These are phyloP conservation scores for Nematolebias whitei DNA, from an alignment of 2,113 vertebrate genomes.

Conservation along the genomic window DNA sequence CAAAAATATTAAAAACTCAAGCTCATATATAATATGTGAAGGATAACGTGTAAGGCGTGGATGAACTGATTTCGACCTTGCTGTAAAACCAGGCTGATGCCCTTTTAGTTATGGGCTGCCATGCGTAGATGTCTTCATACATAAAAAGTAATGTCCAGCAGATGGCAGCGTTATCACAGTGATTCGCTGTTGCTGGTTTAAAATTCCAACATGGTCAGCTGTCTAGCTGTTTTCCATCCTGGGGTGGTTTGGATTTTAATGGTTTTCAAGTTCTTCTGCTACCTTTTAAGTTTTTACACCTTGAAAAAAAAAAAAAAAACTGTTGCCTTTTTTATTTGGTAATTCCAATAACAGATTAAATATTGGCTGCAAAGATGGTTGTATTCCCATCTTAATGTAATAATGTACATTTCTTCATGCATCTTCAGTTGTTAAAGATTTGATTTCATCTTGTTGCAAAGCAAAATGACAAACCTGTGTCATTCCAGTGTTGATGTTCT, in stretches of 20 bases:
- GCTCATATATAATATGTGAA: not conserved
- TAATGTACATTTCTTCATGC: not conserved
- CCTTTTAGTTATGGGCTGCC: not conserved
- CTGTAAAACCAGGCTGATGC: conserved; percentile 7
- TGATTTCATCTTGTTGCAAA: conserved; percentile 3
- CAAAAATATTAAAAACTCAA: conserved; percentile 23
- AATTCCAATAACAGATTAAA: conserved; percentile 21
- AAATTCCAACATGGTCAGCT: not conserved
- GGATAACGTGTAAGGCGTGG: not conserved
- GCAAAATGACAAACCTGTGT: not conserved
- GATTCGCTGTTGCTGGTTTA: not conserved
- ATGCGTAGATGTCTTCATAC: not conserved
- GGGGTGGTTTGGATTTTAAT: too few relatives aligned
- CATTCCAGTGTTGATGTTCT: not conserved
- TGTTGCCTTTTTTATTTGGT: not conserved
- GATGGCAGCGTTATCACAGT: not conserved
- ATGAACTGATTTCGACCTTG: conserved; percentile 7
- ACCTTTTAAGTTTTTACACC: not conserved
- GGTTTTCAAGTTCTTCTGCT: not conserved
- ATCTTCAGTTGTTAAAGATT: not conserved
- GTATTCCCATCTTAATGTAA: not conserved
- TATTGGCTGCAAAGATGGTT: not conserved
- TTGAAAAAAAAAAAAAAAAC: too few relatives aligned
- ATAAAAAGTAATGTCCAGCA: conserved; percentile 1
- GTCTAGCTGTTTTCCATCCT: not conserved